These are phyloP conservation scores for Drosophila bunnanda DNA, from an alignment of 2,888 invertebrate species.

Conservation along the genomic window DNA sequence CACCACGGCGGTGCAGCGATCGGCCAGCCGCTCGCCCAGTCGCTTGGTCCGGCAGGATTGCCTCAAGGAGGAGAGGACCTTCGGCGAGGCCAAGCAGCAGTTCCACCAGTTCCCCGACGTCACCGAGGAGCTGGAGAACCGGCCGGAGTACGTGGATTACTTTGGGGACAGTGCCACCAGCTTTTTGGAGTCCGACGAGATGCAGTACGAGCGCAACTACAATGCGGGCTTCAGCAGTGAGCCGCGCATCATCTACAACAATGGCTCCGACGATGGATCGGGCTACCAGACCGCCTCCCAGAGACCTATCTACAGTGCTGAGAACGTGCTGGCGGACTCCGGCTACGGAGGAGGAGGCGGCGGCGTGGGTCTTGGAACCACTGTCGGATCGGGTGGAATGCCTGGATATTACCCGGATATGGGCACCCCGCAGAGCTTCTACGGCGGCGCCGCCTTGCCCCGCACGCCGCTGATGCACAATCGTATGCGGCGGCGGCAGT, in stretches of 20 bases:
- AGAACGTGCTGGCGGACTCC: conserved; percentile 69
- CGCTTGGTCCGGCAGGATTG: conserved; percentile 84
- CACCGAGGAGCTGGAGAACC: conserved; percentile 79
- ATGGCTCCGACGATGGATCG: conserved; percentile 75
- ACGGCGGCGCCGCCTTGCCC: conserved; percentile 74
- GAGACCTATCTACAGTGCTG: conserved; percentile 80
- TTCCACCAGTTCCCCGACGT: conserved; percentile 81
- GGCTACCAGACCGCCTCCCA: conserved; percentile 62
- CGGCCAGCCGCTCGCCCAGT: conserved; percentile 79
- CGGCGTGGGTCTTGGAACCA: conserved; percentile 23
- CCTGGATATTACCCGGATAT: conserved; percentile 59
- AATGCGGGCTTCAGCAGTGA: conserved; percentile 82
- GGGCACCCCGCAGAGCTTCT: conserved; percentile 31
- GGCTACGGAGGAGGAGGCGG: conserved; percentile 55
- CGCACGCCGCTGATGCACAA: conserved; percentile 82
- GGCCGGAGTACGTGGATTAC: conserved; percentile 80
- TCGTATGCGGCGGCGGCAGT: conserved; percentile 78
- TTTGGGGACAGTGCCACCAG: conserved; percentile 79
- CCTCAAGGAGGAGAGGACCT: conserved; percentile 83
- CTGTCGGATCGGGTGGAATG: conserved; percentile 39
- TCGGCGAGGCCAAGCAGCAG: conserved; percentile 84
- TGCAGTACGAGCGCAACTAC: conserved; percentile 82
- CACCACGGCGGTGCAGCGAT: conserved; percentile 68
- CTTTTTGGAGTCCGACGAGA: conserved; percentile 82
- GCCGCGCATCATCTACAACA: conserved; percentile 82